Base-by-base conservation (phyloP, 2,888 invertebrate genomes). In the Lepidochitona cinerea region DNA sequence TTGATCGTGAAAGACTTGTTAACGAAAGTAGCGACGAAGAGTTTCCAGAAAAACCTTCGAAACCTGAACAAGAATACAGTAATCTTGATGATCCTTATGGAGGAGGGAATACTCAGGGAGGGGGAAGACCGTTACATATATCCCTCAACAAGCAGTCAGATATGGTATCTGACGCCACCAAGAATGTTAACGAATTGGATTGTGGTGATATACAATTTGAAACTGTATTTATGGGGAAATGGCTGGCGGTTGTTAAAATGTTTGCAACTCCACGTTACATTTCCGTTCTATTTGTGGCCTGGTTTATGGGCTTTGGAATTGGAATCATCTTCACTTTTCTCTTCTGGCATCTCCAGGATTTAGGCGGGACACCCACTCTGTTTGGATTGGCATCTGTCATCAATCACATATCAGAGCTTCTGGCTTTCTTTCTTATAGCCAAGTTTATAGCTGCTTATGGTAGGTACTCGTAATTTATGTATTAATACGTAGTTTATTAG, bases 271-370 rank as follows among this genome's bases (percentile, higher is more conserved):
- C 97, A 72, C 96, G 97, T 90, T 97, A 97, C 80, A 95, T 87
- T 0, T 81, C 86, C 0, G 87, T 98, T 90, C 93, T 99, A 68
- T 96, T 98, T 90, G 97, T 98, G 37, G 96, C 98, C 68, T 98
- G 98, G 97, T 98, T 97, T 92, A 98, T 99, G 97, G 99, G 99
- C 72, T 97, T 98, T 89, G 99, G 99, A 71, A 98, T 99, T 86
- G 99, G 99, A 0, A 93, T 99, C 84, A 98, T 99, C 84, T 99
- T 99, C 92, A 98, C 98, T 3, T 99, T 99, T 92, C 94, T 99
- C 73, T 99, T 98, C 92, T 99, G 99, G 99, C 98, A 99, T 92
- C 93, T 99, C 67, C 93, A 90, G 79, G 90, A 90, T 89, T 96
- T 97, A 88, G 98, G 97, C 18, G 99, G 99, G 14, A 95, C 97